A percentile compares a stretch with the other conserved stretches of the same genome.
These are phyloP conservation scores for Ramphastos sulfuratus DNA, from an alignment of 2,113 vertebrate genomes.

Conservation along the genomic window DNA sequence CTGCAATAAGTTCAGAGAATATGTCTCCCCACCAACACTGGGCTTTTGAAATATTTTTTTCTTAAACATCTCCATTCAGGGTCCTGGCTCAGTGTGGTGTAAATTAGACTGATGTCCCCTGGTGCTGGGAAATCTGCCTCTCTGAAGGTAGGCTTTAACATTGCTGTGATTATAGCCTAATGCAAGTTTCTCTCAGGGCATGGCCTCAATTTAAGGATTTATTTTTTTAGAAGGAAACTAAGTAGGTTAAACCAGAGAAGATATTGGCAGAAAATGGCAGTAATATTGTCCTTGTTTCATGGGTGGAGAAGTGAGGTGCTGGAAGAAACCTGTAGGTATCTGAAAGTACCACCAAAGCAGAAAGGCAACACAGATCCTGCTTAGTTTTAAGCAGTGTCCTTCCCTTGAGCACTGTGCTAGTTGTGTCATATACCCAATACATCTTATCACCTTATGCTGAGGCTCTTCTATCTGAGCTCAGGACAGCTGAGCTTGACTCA, in stretches of 20 bases:
- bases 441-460: background rate
- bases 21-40: background rate
- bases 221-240: conserved; percentile 39
- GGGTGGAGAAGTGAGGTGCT: background rate
- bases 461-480: background rate
- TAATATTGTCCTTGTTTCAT: background rate
- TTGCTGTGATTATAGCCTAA: conserved; percentile 8
- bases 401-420: background rate
- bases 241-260: background rate
- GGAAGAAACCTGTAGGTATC: background rate
- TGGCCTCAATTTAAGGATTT: conserved; percentile 51
- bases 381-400: background rate
- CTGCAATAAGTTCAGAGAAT: background rate
- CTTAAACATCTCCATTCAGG: background rate
- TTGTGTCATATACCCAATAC: fast-evolving
- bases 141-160: conserved; percentile 48
- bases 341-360: background rate
- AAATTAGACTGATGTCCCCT: background rate
- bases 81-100: background rate
- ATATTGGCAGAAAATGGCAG: background rate
- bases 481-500: background rate
- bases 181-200: conserved; percentile 24
- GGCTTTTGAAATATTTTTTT: background rate
- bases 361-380: background rate
- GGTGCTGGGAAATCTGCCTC: background rate